A percentile compares a stretch with the other conserved stretches of the same genome.
phyloP scores from a whole-genome alignment of 2,797 vertebrate species.

The Triplophysa bombifrons region DNA sequence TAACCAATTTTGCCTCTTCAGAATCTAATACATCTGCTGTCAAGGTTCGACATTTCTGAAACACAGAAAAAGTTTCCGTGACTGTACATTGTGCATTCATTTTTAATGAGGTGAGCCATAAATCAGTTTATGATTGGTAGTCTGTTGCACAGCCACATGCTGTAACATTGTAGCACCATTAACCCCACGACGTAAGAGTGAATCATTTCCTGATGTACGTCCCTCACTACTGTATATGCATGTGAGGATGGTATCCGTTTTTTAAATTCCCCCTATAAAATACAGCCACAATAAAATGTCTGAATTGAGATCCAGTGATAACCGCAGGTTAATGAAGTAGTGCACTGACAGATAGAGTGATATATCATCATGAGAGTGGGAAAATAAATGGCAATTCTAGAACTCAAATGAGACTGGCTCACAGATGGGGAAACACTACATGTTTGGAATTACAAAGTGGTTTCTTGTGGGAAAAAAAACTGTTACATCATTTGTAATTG shows the following conservation, averaged over 20 bases:
- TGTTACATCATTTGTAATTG: background rate
- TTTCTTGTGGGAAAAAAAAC: too few relatives aligned
- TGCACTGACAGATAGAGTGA: background rate
- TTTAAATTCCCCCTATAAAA: too few relatives aligned
- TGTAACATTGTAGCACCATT: background rate
- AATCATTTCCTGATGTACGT: too few relatives aligned
- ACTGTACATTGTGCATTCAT: background rate
- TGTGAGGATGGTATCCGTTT: too few relatives aligned
- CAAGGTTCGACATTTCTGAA: background rate
- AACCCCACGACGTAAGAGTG: too few relatives aligned
- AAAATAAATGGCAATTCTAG: background rate
- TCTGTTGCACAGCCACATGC: background rate
- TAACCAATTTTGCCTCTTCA: background rate
- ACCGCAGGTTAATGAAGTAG: too few relatives aligned
- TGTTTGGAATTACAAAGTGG: background rate
- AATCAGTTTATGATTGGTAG: background rate
- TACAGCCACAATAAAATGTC: too few relatives aligned
- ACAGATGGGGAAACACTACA: background rate
- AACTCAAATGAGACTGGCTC: background rate
- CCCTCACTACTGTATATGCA: too few relatives aligned
- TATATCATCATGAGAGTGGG: background rate
- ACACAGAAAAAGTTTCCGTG: background rate
- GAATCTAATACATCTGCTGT: background rate
- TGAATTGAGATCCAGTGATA: too few relatives aligned
- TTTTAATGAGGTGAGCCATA: background rate